Evolutionary conservation across 1,140 invertebrate species (phyloP).

Genomic region (Calycopis cecrops): DNA sequence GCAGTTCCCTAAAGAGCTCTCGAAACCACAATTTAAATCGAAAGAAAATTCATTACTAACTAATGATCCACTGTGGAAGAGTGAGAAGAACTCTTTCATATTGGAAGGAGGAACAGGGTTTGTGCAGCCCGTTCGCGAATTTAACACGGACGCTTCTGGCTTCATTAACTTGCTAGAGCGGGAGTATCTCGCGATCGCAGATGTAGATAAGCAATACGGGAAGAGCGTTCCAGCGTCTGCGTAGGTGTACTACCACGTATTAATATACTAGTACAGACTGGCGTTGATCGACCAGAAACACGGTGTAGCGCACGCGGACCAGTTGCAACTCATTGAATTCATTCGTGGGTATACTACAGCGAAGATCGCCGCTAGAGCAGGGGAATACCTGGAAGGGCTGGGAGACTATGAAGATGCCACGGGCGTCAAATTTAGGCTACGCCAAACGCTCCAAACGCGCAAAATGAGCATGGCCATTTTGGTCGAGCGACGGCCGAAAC

Average conservation of each 20-base stretch:
- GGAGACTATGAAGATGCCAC: slow-evolving; percentile 16
- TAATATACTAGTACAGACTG: slow-evolving; percentile 15
- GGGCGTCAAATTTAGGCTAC: slow-evolving; percentile 14
- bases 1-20: no score
- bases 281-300: slow-evolving; percentile 5
- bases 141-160: neutral
- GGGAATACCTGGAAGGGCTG: slow-evolving; percentile 14
- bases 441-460: neutral
- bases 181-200: neutral
- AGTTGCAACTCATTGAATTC: neutral
- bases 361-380: slow-evolving; percentile 13
- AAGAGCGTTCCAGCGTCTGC: slow-evolving; percentile 1
- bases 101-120: neutral
- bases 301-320: neutral
- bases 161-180: neutral
- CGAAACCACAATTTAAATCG: no score
- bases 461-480: slow-evolving; percentile 14
- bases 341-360: neutral
- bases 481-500: slow-evolving; percentile 6
- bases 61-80: no score
- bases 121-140: neutral
- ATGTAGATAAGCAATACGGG: neutral
- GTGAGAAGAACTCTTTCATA: neutral
- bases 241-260: slow-evolving; percentile 5
- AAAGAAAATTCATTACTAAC: no score